Evolutionary conservation across 1,140 invertebrate species (phyloP), one percentile per base, ranked within the genome.

Genomic region (Drosophila pruinosa): DNA sequence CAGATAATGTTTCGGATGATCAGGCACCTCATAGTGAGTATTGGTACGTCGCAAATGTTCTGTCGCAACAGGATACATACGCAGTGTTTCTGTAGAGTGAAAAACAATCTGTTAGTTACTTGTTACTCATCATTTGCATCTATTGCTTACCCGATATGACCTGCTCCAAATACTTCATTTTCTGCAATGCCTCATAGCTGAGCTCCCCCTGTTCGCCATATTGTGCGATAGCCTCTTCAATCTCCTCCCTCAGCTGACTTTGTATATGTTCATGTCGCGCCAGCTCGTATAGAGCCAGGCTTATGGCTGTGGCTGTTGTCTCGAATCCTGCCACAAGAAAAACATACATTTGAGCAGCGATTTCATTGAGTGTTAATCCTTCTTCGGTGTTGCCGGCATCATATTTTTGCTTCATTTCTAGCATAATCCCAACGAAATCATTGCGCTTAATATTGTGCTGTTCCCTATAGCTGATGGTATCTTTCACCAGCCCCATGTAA

Each of bases 151-250:
- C 77, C 6, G 50, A 59, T 14, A 80, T 59, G 0, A 95, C 92
- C 89, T 93, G 93, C 38, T 95, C 93, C 65, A 95, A 63, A 70
- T 95, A 95, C 0, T 79, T 83, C 93, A 95, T 93, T n/a, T 94
- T 92, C 8, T 91, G 83, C 12, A 94, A 41, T 91, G 92, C 52
- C 17, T 93, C 92, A 34, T 89, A 92, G 17, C 72, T 91, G 12
- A 92, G 26, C 48, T 91, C 57, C 3, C 47, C 56, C 0, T 77
- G 72, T 2, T 63, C 45, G 0, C 91, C 91, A 45, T 92, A 61
- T 34, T 92, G 71, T 1, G 64, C 43, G 4, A 92, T 68, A 10
- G 92, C 86, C 22, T 81, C 72, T 10, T 93, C 89, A 2, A 95
- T 92, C 91, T 95, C 94, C 43, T 92, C 78, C 5, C 91, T 71